A percentile compares a stretch with the other conserved stretches of the same genome.
Conservation (phyloP, 2,113 vertebrate genomes). For the Paracanthobrama guichenoti region DNA sequence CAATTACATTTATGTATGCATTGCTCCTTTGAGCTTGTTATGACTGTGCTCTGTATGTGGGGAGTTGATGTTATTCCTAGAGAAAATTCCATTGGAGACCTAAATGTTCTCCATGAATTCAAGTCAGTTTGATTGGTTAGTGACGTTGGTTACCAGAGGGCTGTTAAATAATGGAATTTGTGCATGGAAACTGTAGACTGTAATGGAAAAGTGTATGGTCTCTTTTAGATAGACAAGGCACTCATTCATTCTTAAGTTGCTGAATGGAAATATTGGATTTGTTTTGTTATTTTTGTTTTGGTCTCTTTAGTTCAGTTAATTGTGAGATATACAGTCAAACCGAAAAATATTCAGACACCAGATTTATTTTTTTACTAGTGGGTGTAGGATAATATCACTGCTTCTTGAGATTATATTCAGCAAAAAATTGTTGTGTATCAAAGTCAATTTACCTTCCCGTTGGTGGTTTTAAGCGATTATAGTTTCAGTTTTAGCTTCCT, state of each 20-base stretch:
- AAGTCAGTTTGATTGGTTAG: constrained; percentile 19
- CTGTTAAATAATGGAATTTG: constrained; percentile 24
- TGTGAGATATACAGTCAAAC: too few relatives aligned
- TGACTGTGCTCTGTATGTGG: not conserved
- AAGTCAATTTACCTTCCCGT: constrained; percentile 6
- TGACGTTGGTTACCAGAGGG: not conserved
- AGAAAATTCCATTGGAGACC: constrained; percentile 21
- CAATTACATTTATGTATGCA: constrained; percentile 44
- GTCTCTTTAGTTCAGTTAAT: too few relatives aligned
- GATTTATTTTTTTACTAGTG: too few relatives aligned
- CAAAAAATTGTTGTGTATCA: not conserved
- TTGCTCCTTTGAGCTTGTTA: constrained; percentile 36
- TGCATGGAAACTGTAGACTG: not conserved
- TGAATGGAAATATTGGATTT: not conserved
- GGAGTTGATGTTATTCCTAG: constrained; percentile 32
- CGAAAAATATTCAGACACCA: too few relatives aligned
- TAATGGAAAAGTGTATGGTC: constrained; percentile 24
- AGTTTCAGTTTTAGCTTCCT: not conserved
- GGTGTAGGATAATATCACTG: constrained; percentile 40
- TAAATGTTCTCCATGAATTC: constrained; percentile 27
- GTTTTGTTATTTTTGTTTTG: too few relatives aligned
- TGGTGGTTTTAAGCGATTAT: not conserved
- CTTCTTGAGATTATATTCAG: constrained; percentile 33
- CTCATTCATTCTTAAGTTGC: not conserved
- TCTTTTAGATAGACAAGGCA: not conserved